Evolutionary conservation across 2,113 vertebrate species (phyloP).

Genomic region (Lepisosteus oculatus): DNA sequence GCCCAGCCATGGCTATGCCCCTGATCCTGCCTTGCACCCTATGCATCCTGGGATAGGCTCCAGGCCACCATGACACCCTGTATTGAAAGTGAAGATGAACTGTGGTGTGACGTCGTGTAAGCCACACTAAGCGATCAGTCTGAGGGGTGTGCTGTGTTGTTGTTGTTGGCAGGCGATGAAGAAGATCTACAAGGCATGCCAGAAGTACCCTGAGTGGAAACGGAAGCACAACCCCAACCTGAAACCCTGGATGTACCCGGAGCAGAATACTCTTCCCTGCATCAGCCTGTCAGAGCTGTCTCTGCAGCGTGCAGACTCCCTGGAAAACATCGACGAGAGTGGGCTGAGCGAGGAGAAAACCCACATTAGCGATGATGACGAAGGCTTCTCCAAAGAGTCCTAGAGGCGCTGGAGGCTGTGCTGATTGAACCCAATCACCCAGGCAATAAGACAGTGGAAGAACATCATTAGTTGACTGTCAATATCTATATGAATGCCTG

Average conservation of each 20-base stretch:
- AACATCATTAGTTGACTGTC: conserved; percentile 8
- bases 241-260: conserved; percentile 77
- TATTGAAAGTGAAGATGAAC: too few relatives aligned
- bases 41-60: too few relatives aligned
- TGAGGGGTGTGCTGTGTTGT: not conserved
- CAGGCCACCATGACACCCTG: too few relatives aligned
- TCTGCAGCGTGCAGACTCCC: conserved; percentile 65
- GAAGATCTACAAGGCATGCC: conserved; percentile 79
- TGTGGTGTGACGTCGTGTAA: too few relatives aligned
- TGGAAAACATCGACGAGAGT: conserved; percentile 79
- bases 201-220: conserved; percentile 84
- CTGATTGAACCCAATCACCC: not conserved
- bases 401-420: not conserved
- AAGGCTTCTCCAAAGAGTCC: conserved; percentile 37
- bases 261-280: conserved; percentile 71
- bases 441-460: not conserved
- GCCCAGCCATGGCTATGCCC: too few relatives aligned
- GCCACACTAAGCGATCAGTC: not conserved
- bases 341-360: conserved; percentile 62
- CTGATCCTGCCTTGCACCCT: too few relatives aligned
- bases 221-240: conserved; percentile 65
- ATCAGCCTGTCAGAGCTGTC: conserved; percentile 61
- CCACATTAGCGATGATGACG: conserved; percentile 70
- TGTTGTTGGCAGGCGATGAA: conserved; percentile 69
- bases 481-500: conserved; percentile 22